Conservation (phyloP, 2,113 vertebrate genomes). For the Marmota monax region DNA sequence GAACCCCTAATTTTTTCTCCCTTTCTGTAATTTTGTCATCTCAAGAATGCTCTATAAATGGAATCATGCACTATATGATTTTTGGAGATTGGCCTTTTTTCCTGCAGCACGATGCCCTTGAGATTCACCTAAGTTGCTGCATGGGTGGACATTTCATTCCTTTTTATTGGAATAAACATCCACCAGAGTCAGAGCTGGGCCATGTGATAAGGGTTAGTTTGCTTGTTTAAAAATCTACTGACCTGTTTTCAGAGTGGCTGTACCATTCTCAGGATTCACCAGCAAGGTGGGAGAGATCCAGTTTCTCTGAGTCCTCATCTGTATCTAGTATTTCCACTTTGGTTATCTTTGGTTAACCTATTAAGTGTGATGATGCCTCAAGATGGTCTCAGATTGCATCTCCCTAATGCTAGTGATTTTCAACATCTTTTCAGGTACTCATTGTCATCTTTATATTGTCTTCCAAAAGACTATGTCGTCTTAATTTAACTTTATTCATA, state of each 20-base stretch:
- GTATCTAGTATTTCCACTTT: background rate
- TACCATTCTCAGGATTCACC: background rate
- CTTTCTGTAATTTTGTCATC: conserved; percentile 56
- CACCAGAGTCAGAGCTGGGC: background rate
- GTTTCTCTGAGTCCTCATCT: background rate
- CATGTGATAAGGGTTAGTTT: background rate
- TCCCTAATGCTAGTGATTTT: background rate
- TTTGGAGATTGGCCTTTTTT: background rate
- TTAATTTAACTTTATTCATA: conserved; percentile 26
- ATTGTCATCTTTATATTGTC: background rate
- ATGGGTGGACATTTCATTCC: background rate
- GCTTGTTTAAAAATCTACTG: background rate
- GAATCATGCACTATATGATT: background rate
- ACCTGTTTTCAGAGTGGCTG: background rate
- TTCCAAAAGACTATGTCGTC: background rate
- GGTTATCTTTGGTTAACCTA: background rate
- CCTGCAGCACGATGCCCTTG: background rate
- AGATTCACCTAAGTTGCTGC: background rate
- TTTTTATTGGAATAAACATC: background rate
- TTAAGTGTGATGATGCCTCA: background rate
- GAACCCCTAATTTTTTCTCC: conserved; percentile 29
- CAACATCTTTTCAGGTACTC: background rate
- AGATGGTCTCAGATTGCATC: background rate
- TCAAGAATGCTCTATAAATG: conserved; percentile 28
- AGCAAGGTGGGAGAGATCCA: background rate